Evolutionary conservation across 2,888 invertebrate genomes (phyloP).

Genomic region (Frankliniella fusca): DNA sequence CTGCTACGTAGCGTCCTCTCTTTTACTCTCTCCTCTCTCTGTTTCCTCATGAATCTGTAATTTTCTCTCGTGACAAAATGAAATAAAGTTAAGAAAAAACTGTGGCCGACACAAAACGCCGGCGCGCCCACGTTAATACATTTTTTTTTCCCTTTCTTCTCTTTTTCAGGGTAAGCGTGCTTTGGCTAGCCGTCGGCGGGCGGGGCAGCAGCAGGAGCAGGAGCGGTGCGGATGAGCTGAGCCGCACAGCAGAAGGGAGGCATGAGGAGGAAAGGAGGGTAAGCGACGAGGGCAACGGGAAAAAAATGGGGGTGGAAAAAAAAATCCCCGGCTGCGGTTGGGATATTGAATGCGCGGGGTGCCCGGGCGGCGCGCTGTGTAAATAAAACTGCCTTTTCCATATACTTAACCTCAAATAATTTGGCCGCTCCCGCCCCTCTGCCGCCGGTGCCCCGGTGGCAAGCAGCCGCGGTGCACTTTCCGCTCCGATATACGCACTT

Average conservation of each 20-base stretch:
- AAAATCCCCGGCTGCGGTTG: neutral
- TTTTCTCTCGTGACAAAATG: neutral
- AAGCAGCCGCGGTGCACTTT: neutral
- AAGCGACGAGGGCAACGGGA: too few species aligned
- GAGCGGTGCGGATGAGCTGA: too few species aligned
- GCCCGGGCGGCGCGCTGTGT: neutral
- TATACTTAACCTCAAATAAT: constrained; percentile 12
- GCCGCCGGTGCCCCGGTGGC: neutral
- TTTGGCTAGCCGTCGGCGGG: too few species aligned
- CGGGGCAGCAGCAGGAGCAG: too few species aligned
- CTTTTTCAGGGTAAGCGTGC: neutral
- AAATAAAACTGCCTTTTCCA: constrained; percentile 18
- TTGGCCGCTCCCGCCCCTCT: neutral
- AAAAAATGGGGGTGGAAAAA: neutral
- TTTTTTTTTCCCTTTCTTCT: neutral
- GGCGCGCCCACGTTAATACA: neutral
- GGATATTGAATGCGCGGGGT: neutral
- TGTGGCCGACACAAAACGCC: neutral
- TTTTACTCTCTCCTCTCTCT: neutral
- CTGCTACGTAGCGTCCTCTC: neutral
- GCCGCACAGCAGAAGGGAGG: too few species aligned
- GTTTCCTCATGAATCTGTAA: too few species aligned
- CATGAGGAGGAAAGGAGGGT: too few species aligned
- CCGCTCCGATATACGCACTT: neutral
- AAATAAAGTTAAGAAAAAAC: neutral